Base-by-base conservation (phyloP, 2,797 vertebrate species). In the Megalops cyprinoides region DNA sequence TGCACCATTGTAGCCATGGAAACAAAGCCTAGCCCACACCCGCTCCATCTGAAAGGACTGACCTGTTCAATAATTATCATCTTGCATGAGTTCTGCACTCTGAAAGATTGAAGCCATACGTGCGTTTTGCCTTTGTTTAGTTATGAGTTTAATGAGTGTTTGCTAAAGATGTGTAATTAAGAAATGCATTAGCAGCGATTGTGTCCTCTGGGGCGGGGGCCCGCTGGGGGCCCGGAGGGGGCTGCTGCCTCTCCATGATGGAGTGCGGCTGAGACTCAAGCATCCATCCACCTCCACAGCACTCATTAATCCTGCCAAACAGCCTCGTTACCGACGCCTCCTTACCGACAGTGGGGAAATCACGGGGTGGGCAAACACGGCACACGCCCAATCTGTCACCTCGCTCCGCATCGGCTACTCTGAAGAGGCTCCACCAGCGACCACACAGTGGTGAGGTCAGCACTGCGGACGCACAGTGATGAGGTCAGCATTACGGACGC, bases 241-340 rank as follows among this genome's bases (percentile, higher is more conserved):
- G 93, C 94, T 93, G 94, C 94, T 91, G 94, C 95, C 95, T 95
- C 95, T 91, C 79, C 87, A 92, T 97, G 97, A 98, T 97, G 96
- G 96, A 98, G 96, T 95, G 95, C 94, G 96, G 96, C 91, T 92
- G 94, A 91, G 94, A 94, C 93, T 92, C 96, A 94, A 97, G 96
- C 95, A 97, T 96, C 97, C 97, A 96, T 97, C 97, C 96, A 95
- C 96, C 93, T 94, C 96, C 96, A 94, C 94, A 96, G 96, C 95
- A 94, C 95, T 97, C 96, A 97, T 98, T 98, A 97, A 99, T 99
- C 96, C 97, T 96, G 95, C 95, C 96, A 97, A 98, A 97, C 96
- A 96, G 96, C 96, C 96, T 96, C 96, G 96, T 98, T 97, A 97
- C 88, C 94, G 93, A 94, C 89, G 85, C 88, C 94, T 69, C 65